These are phyloP conservation scores for Diloba caeruleocephala DNA, from an alignment of 2,888 invertebrate species.

Conservation along the genomic window DNA sequence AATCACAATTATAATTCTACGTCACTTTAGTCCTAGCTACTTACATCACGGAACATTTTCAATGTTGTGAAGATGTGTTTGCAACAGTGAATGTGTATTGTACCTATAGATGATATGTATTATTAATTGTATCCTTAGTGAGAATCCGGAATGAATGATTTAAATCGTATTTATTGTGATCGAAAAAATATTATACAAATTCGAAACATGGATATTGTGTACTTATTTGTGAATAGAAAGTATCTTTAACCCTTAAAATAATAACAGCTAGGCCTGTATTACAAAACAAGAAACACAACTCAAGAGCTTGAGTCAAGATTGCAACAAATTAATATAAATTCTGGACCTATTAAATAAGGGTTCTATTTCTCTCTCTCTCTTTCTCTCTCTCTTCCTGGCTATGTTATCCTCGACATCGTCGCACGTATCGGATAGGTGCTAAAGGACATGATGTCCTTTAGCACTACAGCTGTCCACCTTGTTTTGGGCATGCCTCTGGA, in stretches of 20 bases:
- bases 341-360: too few species aligned
- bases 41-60: slow-evolving; percentile 65
- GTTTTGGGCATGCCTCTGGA: too few species aligned
- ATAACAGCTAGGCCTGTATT: too few species aligned
- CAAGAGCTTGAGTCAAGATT: too few species aligned
- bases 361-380: too few species aligned
- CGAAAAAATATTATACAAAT: slow-evolving; percentile 52
- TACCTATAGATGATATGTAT: slow-evolving; percentile 40
- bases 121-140: slow-evolving; percentile 42
- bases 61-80: slow-evolving; percentile 83
- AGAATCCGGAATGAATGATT: slow-evolving; percentile 51
- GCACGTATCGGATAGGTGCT: too few species aligned
- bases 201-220: slow-evolving; percentile 28
- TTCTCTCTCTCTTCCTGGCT: too few species aligned
- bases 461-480: too few species aligned
- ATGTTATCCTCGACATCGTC: too few species aligned
- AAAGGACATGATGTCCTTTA: too few species aligned
- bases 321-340: too few species aligned
- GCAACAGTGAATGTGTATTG: slow-evolving; percentile 78
- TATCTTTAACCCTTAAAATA: neutral
- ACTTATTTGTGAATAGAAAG: slow-evolving; percentile 9
- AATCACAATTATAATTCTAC: slow-evolving; percentile 60
- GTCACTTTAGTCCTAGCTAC: slow-evolving; percentile 54
- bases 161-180: slow-evolving; percentile 59
- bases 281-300: too few species aligned